Evolutionary conservation across 2,113 vertebrate genomes (phyloP), one percentile per base, ranked within the genome.

Genomic region (Aptenodytes forsteri): DNA sequence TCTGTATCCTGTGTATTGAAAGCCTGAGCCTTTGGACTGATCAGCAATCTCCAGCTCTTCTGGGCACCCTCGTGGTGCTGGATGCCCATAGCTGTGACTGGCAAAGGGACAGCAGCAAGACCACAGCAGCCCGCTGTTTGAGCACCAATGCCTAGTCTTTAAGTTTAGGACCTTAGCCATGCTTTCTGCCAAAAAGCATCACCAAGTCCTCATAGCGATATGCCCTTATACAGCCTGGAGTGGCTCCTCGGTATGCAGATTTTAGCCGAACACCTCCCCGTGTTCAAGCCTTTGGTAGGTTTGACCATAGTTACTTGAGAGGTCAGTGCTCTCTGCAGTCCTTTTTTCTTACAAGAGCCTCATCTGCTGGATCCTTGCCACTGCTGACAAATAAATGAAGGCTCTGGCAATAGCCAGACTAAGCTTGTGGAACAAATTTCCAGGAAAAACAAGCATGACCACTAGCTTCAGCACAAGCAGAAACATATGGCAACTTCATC

Each of bases 401-500:
- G 62, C 40, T 72, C 95, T 97, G 94, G 90, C 59, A 72, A 56
- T 29, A 87, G 61, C 87, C 77, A 91, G 70, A 10, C 27, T 80
- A 65, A 92, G 66, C 69, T 91, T 61, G 70, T 95, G 91, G 93
- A 96, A 96, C 52, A 61, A 67, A 91, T 96, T 92, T 96, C 93
- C 80, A 92, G 94, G 90, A 92, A 92, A 93, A 91, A 80, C 49
- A 94, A 77, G 83, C 93, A 95, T 80, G 91, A 93, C 54, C 89
- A 91, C 66, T 40, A 85, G 73, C 38, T 96, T 93, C 66, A 90
- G 66, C 84, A 55, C 87, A 96, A 89, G 44, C 87, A 92, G 89
- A 96, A 91, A 92, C 89, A 95, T 72, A 95, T 83, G 95, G 89
- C 87, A 85, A 70, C 46, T 94, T 93, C 87, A 93, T 91, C 84